phyloP scores from a whole-genome alignment of 1,140 invertebrate species.

The Drosophila grimshawi region DNA sequence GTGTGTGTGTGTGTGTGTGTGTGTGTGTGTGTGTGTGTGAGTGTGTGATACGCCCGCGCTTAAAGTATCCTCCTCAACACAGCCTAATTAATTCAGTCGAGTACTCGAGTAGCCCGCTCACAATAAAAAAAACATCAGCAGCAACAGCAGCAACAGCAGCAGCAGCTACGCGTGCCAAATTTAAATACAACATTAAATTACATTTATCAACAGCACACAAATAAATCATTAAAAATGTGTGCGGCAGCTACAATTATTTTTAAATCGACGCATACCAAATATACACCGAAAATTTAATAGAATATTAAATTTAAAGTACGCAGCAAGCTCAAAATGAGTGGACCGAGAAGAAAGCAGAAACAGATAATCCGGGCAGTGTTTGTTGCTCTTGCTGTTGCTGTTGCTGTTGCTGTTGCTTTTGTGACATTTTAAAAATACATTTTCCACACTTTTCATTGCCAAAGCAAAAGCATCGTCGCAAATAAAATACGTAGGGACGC shows the following conservation, averaged over 20 bases:
- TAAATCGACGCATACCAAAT: conserved; percentile 14
- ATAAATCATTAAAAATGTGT: conserved; percentile 42
- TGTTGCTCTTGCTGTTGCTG: neutral
- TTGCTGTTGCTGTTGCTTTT: neutral
- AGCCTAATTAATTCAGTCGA: conserved; percentile 80
- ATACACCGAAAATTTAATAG: conserved; percentile 14
- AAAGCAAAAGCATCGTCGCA: conserved; percentile 32
- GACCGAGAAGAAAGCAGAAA: neutral
- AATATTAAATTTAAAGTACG: conserved; percentile 41
- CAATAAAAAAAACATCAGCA: too few relatives aligned
- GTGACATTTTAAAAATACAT: conserved; percentile 65
- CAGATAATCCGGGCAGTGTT: conserved; percentile 33
- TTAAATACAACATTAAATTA: conserved; percentile 36
- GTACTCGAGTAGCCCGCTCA: conserved; percentile 24
- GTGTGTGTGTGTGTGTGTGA: conserved; percentile 1
- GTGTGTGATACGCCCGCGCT: conserved; percentile 40
- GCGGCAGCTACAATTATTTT: conserved; percentile 34
- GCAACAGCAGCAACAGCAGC: too few relatives aligned
- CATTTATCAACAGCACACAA: conserved; percentile 45
- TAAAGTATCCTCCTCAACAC: conserved; percentile 65
- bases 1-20: conserved; percentile 3
- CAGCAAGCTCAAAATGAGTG: neutral
- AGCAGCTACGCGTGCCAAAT: conserved; percentile 13
- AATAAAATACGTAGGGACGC: conserved; percentile 27
- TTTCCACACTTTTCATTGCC: conserved; percentile 73